Conservation (phyloP, 2,113 vertebrate genomes). For the Actenoides hombroni region DNA sequence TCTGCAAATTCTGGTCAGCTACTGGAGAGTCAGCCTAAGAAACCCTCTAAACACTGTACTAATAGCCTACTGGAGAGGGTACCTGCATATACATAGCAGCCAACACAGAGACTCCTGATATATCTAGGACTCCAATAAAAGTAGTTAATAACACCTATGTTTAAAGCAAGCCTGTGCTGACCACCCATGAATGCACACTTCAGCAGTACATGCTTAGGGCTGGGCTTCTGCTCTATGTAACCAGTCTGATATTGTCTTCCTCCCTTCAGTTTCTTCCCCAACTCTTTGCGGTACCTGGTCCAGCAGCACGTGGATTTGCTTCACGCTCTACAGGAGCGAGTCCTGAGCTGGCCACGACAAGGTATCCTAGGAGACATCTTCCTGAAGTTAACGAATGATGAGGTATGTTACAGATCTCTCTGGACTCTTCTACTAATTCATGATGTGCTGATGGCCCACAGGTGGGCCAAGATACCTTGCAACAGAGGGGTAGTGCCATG, state of each 20-base stretch:
- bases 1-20: background rate
- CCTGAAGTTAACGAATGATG: constrained; percentile 92
- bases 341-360: constrained; percentile 91
- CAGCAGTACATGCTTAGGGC: background rate
- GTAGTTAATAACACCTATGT: background rate
- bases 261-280: constrained; percentile 86
- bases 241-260: background rate
- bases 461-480: rapidly evolving
- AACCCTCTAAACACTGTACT: background rate
- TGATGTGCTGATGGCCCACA: background rate
- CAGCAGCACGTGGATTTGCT: constrained; percentile 95
- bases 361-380: constrained; percentile 97
- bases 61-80: background rate
- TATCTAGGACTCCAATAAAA: background rate
- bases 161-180: background rate
- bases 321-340: constrained; percentile 90
- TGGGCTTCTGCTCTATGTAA: constrained; percentile 7
- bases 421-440: background rate
- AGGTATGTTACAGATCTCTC: constrained; percentile 73
- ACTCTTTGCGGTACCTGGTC: constrained; percentile 91
- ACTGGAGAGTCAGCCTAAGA: background rate
- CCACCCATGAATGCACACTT: background rate
- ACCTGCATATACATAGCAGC: background rate
- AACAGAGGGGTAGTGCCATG: background rate
- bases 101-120: background rate